Conservation (phyloP, 2,113 vertebrate genomes). For the Cochlearius cochlearius region DNA sequence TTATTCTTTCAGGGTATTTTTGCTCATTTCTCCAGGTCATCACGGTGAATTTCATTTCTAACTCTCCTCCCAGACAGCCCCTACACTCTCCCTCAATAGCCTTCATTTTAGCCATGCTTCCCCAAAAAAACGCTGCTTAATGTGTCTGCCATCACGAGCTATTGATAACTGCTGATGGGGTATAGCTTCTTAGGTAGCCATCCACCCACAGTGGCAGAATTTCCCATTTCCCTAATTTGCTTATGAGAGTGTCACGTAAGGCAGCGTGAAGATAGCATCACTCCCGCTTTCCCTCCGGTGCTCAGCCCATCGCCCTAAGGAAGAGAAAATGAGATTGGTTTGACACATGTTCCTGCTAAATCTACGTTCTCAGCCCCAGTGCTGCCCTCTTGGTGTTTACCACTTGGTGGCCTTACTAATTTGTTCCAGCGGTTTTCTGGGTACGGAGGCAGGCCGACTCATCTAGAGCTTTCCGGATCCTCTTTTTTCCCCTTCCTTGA, state of each 20-base stretch:
- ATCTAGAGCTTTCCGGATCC: not conserved
- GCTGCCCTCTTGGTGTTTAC: not conserved
- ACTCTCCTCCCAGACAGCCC: not conserved
- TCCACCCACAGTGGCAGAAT: not conserved
- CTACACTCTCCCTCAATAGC: not conserved
- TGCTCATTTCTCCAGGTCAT: not conserved
- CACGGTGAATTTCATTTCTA: not conserved
- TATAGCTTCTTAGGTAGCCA: not conserved
- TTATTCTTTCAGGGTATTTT: not conserved
- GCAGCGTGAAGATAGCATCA: not conserved
- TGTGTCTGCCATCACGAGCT: accelerated
- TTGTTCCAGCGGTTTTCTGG: not conserved
- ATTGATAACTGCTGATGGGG: not conserved
- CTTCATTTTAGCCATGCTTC: not conserved
- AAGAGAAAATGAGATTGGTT: conserved; percentile 5
- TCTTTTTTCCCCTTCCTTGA: not conserved
- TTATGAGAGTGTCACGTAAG: not conserved
- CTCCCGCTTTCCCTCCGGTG: not conserved
- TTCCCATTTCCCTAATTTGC: not conserved
- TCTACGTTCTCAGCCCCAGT: not conserved
- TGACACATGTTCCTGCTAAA: not conserved
- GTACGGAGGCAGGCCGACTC: not conserved
- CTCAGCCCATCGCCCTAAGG: not conserved
- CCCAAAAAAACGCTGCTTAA: not conserved
- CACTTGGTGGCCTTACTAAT: not conserved